Base-by-base conservation (phyloP, 2,888 invertebrate species). In the Drosophila neoperkinsi region DNA sequence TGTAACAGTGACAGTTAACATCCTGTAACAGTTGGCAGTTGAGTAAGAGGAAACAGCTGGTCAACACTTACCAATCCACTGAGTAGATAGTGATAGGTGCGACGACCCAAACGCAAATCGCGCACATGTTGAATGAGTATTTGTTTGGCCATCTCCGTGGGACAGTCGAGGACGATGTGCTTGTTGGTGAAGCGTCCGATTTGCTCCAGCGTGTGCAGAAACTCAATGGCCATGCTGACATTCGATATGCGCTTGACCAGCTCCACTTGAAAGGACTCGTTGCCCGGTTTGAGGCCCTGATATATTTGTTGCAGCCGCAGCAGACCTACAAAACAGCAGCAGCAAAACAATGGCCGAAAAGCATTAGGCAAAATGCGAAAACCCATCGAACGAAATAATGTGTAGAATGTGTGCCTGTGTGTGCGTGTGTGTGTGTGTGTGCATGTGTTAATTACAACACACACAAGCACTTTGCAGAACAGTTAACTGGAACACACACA, bases 281-380 rank as follows among this genome's bases (percentile, higher is more conserved):
- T 96, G 58, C 97, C 97, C 6, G 97, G 97, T 81, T 95, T 96
- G 93, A 98, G 95, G 53, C 96, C 96, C 94, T 98, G 98, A 93
- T 98, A 98, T 84, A 99, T 96, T 94, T 98, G 97, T 92, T 99
- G 98, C 67, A 99, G 95, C 83, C 98, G 95, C 81, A 98, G 94
- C 79, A 99, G 94, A 88, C 98, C 99, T 99, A 94, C 82, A 81
- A 67, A 65, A 71, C 30, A n/a, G 49, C 3, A 66, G 52, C 28
- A 57, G 34, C 41, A 18, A 9, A 16, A 43, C 43, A 43, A 31
- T 43, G 30, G 5, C 0, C 25, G 18, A 57, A 31, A 30, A 16
- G n/a, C 56, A 38, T 56, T 56, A 25, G 10, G 36, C 4, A 3
- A 55, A 34, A 16, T 18, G 0, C 53, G 21, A 38, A 55, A 13